Conservation (phyloP, 2,797 vertebrate genomes). For the Hoplostethus mediterraneus region DNA sequence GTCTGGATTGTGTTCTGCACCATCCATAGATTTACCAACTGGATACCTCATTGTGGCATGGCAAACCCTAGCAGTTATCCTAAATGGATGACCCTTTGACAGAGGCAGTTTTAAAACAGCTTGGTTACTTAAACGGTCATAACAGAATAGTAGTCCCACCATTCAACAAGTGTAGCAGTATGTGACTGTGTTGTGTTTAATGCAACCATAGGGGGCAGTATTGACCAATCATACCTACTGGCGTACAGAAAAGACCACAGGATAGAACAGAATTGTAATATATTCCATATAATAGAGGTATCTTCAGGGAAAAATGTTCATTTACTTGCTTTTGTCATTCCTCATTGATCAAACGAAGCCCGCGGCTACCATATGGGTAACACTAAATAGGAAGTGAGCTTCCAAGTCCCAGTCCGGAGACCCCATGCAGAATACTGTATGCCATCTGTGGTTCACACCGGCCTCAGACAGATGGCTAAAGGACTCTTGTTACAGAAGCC, state of each 20-base stretch:
- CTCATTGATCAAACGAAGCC: constrained; percentile 27
- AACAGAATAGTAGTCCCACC: constrained; percentile 6
- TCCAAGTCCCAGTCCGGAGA: constrained; percentile 56
- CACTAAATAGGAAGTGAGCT: constrained; percentile 62
- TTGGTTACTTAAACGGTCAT: not conserved
- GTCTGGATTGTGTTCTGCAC: not conserved
- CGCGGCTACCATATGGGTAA: constrained; percentile 58
- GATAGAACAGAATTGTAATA: not conserved
- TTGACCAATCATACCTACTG: constrained; percentile 50
- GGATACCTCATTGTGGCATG: not conserved
- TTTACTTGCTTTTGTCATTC: constrained; percentile 25
- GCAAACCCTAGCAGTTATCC: not conserved
- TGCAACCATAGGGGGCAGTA: constrained; percentile 71
- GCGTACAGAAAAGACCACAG: not conserved
- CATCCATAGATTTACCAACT: constrained; percentile 1
- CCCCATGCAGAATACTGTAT: constrained; percentile 67
- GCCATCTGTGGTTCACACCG: constrained; percentile 76
- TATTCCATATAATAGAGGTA: not conserved
- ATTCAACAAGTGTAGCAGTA: constrained; percentile 37
- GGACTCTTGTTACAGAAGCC: constrained; percentile 73
- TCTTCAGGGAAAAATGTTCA: not conserved
- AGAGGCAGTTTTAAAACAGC: constrained; percentile 16
- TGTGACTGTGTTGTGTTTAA: constrained; percentile 45
- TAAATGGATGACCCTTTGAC: constrained; percentile 10
- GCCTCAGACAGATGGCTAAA: constrained; percentile 76